phyloP scores from a whole-genome alignment of 2,797 vertebrate genomes.

The Chaunax sp. region DNA sequence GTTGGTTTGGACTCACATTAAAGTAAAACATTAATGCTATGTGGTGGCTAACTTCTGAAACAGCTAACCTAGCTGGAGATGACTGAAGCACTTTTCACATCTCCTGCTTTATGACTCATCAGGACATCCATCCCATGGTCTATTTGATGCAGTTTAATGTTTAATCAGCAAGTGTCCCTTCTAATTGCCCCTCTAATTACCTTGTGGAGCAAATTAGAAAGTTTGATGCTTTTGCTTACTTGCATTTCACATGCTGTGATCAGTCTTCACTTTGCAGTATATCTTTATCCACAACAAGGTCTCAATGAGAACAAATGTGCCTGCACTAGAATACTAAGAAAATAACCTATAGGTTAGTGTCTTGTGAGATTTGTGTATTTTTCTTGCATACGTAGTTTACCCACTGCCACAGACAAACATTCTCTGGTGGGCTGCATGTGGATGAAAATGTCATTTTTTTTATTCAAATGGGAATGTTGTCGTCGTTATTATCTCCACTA shows the following conservation, averaged over 20 bases:
- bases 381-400: no score
- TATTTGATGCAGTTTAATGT: conserved; percentile 50
- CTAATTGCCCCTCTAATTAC: conserved; percentile 54
- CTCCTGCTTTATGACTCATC: conserved; percentile 27
- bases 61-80: background rate
- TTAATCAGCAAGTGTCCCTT: conserved; percentile 56
- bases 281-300: no score
- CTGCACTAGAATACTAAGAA: background rate
- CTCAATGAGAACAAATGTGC: no score
- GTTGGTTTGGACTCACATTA: background rate
- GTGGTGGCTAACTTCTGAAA: background rate
- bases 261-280: conserved; percentile 18
- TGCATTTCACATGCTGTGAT: conserved; percentile 30
- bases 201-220: conserved; percentile 67
- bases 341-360: no score
- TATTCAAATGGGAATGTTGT: no score
- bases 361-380: no score
- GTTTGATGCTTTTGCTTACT: conserved; percentile 45
- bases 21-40: background rate
- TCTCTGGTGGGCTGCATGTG: no score
- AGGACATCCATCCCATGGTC: conserved; percentile 17
- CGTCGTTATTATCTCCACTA: no score
- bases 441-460: no score
- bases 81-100: conserved; percentile 22
- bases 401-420: no score